Evolutionary conservation across 35 echinoderm and acorn worm species (phyloP), one percentile per base, ranked within the genome.

Genomic region (Chiridota heheva): DNA sequence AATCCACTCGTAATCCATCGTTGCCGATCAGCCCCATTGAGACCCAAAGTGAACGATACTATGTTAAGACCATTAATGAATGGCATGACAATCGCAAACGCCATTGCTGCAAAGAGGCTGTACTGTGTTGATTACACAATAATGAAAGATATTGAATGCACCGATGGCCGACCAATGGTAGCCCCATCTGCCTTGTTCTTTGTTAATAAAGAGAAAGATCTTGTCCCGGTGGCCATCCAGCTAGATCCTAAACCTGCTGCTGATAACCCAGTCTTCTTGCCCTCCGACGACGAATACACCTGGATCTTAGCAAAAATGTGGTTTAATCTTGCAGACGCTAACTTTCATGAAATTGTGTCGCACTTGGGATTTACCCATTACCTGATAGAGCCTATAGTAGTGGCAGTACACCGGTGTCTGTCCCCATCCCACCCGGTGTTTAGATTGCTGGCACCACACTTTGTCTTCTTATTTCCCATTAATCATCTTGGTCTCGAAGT

Each of bases 251-350:
- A 90, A 20, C 76, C 68, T 32, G 48, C 32, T 37, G 77, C 80
- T 8, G 48, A 80, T 25, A 96, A 90, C 40, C 92, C 92, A 59
- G 92, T 96, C 26, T 96, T 96, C 45, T 6, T 96, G 18, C 92
- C 92, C 16, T 82, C 59, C 30, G 92, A 96, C 44, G 45, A 77
- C 1, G 38, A 82, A 45, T 86, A 96, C 70, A 90, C 88, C 18
- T 96, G 92, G 92, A 69, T 96, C 35, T 51, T 90, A 2, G 92
- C 87, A n/a, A 96, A 96, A 56, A 76, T 96, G 76, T 96, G 86
- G 87, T 96, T 86, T 77, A 90, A 96, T 53, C 36, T 69, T 31
- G 92, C 87, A n/a, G 92, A 96, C 46, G 87, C 92, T 3, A 86
- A 75, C 15, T 85, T 81, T 32, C 92, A 96, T 58, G 87, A 96